phyloP scores from a whole-genome alignment of 2,797 vertebrate species.

The Cyprinella venusta region DNA sequence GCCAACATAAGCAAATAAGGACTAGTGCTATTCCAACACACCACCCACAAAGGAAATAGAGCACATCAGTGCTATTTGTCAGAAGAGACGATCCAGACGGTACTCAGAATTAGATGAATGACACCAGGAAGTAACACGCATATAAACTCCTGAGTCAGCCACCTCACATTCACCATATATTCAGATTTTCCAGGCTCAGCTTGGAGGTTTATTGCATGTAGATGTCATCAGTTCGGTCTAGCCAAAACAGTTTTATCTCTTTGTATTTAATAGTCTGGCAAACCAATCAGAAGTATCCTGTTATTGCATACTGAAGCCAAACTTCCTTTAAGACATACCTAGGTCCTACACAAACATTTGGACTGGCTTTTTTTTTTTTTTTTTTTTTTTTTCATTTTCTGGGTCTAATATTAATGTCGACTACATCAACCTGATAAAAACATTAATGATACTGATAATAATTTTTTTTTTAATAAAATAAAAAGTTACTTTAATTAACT shows the following conservation, averaged over 20 bases:
- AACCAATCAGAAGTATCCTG: constrained; percentile 11
- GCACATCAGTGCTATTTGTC: constrained; percentile 20
- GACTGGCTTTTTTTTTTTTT: too few relatives aligned
- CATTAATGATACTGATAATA: neutral
- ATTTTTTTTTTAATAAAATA: too few relatives aligned
- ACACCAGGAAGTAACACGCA: constrained; percentile 25
- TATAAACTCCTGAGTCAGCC: neutral
- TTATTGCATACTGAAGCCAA: neutral
- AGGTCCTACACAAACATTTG: neutral
- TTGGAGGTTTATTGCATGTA: neutral
- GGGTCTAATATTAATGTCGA: neutral
- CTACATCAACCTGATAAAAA: neutral
- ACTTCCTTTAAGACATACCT: constrained; percentile 14
- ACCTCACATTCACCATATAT: constrained; percentile 5
- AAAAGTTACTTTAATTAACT: too few relatives aligned
- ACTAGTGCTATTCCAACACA: constrained; percentile 6
- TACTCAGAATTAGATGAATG: constrained; percentile 23
- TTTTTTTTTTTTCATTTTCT: too few relatives aligned
- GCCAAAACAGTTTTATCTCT: constrained; percentile 29
- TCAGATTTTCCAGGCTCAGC: neutral
- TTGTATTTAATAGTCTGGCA: constrained; percentile 11
- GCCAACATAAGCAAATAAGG: constrained; percentile 44
- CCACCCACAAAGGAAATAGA: constrained; percentile 47
- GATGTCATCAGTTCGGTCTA: neutral
- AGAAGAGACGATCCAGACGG: constrained; percentile 16